These are phyloP conservation scores for Drosophila borborema DNA, from an alignment of 2,888 invertebrate species.

Conservation along the genomic window DNA sequence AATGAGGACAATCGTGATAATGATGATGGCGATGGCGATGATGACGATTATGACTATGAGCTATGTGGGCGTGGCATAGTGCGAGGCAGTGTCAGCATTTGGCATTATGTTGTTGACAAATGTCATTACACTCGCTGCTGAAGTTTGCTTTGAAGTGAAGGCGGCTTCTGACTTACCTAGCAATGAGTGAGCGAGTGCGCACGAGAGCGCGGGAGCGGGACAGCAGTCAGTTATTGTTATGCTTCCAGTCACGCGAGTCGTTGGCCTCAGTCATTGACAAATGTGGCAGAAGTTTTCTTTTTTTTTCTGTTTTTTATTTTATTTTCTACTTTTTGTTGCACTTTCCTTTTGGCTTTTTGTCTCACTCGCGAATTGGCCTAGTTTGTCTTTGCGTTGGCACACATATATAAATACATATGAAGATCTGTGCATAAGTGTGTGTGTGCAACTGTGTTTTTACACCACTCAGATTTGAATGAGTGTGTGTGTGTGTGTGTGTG, in stretches of 20 bases:
- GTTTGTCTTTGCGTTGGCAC: slow-evolving; percentile 62
- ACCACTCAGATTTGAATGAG: slow-evolving; percentile 1
- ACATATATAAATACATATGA: slow-evolving; percentile 9
- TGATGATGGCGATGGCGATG: slow-evolving; percentile 16
- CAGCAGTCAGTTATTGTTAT: slow-evolving; percentile 40
- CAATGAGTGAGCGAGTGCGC: neutral
- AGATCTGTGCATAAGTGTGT: slow-evolving; percentile 13
- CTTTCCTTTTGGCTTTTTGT: slow-evolving; percentile 50
- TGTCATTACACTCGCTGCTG: slow-evolving; percentile 76
- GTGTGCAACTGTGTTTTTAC: neutral
- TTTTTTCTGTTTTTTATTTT: slow-evolving; percentile 24
- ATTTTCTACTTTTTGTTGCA: slow-evolving; percentile 44
- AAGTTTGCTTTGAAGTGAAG: slow-evolving; percentile 66
- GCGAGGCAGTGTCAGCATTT: slow-evolving; percentile 36
- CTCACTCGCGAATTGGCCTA: slow-evolving; percentile 71
- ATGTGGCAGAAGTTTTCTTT: slow-evolving; percentile 59
- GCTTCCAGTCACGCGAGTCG: slow-evolving; percentile 70
- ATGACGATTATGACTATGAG: slow-evolving; percentile 16
- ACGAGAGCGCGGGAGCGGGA: neutral
- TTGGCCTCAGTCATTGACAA: slow-evolving; percentile 73
- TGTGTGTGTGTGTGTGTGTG: slow-evolving; percentile 7
- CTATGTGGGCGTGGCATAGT: slow-evolving; percentile 1
- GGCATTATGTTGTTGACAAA: slow-evolving; percentile 66
- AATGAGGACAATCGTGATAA: slow-evolving; percentile 50
- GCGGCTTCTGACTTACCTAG: slow-evolving; percentile 49